Evolutionary conservation across 1,140 invertebrate genomes (phyloP).

Genomic region (Anadara kagoshimensis): DNA sequence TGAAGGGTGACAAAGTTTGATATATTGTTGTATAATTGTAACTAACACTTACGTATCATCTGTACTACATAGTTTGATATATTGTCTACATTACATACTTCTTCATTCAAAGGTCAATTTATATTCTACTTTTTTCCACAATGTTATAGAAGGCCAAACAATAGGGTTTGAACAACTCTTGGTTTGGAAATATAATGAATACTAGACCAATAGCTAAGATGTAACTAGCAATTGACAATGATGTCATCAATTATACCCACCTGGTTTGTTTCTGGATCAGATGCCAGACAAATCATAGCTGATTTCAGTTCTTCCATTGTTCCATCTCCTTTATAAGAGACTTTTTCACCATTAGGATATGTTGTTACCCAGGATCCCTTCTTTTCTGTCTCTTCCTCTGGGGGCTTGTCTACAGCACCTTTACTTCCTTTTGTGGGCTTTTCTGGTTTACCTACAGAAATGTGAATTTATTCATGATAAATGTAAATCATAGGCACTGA

Average conservation of each 20-base stretch:
- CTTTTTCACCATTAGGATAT: conserved; percentile 63
- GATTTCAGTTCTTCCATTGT: conserved; percentile 48
- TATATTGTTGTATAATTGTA: no score
- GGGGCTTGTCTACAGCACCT: conserved; percentile 1
- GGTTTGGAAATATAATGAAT: no score
- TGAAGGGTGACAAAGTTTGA: no score
- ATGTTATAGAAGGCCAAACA: no score
- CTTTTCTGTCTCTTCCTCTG: conserved; percentile 38
- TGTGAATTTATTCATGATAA: neutral
- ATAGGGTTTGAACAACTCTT: no score
- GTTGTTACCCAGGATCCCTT: conserved; percentile 64
- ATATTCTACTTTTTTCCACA: no score
- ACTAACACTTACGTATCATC: no score
- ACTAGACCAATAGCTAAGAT: no score
- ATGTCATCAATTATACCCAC: conserved; percentile 28
- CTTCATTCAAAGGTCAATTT: no score
- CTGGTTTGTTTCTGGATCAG: conserved; percentile 70
- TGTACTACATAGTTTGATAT: no score
- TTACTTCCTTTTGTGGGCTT: conserved; percentile 32
- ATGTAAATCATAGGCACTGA: neutral
- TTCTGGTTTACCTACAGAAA: neutral
- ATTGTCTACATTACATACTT: no score
- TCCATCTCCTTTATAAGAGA: conserved; percentile 48
- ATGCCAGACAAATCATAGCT: conserved; percentile 63
- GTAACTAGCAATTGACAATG: no score